Conservation (phyloP, 2,888 invertebrate species). For the Patella caerulea region DNA sequence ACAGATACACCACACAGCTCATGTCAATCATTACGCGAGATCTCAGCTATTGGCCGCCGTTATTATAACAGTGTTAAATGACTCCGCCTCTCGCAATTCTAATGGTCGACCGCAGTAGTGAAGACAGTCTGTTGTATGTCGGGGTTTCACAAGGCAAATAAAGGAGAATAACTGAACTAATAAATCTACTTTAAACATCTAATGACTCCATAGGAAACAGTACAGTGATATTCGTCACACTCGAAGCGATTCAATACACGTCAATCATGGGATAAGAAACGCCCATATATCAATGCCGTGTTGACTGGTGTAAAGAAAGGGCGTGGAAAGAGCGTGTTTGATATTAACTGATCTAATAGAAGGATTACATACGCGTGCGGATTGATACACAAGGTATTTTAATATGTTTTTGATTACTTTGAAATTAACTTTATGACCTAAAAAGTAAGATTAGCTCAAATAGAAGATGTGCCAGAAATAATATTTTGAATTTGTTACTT, state of each 20-base stretch:
- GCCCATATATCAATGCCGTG: background rate
- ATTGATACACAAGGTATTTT: background rate
- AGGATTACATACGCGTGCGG: background rate
- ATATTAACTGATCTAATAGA: background rate
- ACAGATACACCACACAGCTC: background rate
- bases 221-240: slow-evolving; percentile 12
- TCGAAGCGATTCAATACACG: background rate
- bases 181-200: slow-evolving; percentile 9
- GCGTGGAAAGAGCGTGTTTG: slow-evolving; percentile 1
- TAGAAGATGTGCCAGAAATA: too few species aligned
- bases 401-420: too few species aligned
- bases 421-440: too few species aligned
- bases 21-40: background rate
- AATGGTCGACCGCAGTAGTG: background rate
- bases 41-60: background rate
- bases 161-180: slow-evolving; percentile 5
- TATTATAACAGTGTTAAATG: background rate
- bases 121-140: slow-evolving; percentile 9
- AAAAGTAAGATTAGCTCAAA: too few species aligned
- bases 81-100: background rate
- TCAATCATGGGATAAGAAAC: background rate
- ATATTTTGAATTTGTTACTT: too few species aligned
- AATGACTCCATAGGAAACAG: slow-evolving; percentile 9
- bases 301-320: background rate
- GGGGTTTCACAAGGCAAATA: slow-evolving; percentile 6